These are phyloP conservation scores for Cecidostiba fungosa DNA, from an alignment of 2,888 invertebrate species.

Conservation along the genomic window DNA sequence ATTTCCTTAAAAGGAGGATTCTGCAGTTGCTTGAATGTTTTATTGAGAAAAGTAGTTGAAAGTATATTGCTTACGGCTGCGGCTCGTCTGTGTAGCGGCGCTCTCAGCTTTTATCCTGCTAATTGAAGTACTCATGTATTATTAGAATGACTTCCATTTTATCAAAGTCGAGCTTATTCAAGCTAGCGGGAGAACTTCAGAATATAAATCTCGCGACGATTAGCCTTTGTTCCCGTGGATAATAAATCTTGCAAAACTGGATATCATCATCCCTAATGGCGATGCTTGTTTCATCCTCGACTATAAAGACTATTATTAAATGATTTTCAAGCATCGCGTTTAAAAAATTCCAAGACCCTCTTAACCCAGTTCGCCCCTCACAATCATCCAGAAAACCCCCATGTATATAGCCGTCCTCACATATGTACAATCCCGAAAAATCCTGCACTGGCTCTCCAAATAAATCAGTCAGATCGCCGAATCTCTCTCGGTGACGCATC, in stretches of 20 bases:
- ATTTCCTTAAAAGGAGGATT: background rate
- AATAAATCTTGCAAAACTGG: background rate
- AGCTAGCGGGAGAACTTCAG: background rate
- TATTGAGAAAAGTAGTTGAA: slow-evolving; percentile 8
- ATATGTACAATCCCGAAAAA: background rate
- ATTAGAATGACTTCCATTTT: slow-evolving; percentile 11
- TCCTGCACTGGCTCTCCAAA: background rate
- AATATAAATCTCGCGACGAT: background rate
- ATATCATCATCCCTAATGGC: background rate
- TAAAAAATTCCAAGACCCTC: background rate
- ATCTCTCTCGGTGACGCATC: background rate
- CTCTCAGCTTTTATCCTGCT: background rate
- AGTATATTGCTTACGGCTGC: slow-evolving; percentile 8
- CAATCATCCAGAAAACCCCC: background rate
- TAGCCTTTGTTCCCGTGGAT: background rate
- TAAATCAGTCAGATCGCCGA: slow-evolving; percentile 9
- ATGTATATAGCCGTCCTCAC: background rate
- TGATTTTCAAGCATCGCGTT: background rate
- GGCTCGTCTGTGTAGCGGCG: background rate
- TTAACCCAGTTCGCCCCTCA: background rate
- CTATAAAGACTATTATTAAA: too few species aligned
- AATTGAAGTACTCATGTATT: slow-evolving; percentile 14
- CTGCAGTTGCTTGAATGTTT: background rate
- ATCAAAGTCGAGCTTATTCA: background rate
- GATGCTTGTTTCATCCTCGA: too few species aligned